Conservation (phyloP, 2,888 invertebrate genomes). For the Rhagophthalmus giganteus region DNA sequence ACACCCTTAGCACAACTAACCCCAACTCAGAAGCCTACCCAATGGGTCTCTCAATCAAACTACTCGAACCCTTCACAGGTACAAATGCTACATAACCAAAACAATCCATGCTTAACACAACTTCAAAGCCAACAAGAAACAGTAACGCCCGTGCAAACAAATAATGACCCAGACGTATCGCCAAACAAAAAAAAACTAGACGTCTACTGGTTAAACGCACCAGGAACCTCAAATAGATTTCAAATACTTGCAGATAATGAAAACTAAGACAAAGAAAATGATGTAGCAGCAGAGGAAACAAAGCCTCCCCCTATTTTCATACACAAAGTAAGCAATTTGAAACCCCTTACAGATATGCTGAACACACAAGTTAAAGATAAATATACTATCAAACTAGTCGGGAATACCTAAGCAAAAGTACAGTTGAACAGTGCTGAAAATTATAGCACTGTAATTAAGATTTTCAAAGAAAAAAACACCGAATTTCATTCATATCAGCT, state of each 20-base stretch:
- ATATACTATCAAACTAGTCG: slow-evolving; percentile 1
- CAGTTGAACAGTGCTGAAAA: slow-evolving; percentile 1
- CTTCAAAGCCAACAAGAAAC: too few relatives aligned
- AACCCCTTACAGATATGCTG: slow-evolving; percentile 1
- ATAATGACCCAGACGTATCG: too few relatives aligned
- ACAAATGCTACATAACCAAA: too few relatives aligned
- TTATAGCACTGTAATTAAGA: slow-evolving; percentile 1
- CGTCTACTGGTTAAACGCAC: slow-evolving; percentile 3
- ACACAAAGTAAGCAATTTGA: slow-evolving; percentile 1
- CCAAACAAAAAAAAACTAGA: slow-evolving; percentile 2
- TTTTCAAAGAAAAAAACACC: slow-evolving; percentile 3
- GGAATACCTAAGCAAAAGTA: slow-evolving; percentile 2
- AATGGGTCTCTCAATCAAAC: too few relatives aligned
- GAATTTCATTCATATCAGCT: slow-evolving; percentile 9
- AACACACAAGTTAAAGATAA: slow-evolving; percentile 1
- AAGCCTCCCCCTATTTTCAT: slow-evolving; percentile 1
- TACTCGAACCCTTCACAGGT: too few relatives aligned
- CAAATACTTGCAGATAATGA: slow-evolving; percentile 3
- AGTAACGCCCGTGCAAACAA: too few relatives aligned
- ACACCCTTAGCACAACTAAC: too few relatives aligned
- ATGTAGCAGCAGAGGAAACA: slow-evolving; percentile 1
- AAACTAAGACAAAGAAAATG: too few relatives aligned
- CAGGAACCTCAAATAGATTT: slow-evolving; percentile 4
- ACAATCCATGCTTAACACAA: too few relatives aligned
- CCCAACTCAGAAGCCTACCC: too few relatives aligned